Base-by-base conservation (phyloP, 1,140 invertebrate species). In the Drosophila burlai region DNA sequence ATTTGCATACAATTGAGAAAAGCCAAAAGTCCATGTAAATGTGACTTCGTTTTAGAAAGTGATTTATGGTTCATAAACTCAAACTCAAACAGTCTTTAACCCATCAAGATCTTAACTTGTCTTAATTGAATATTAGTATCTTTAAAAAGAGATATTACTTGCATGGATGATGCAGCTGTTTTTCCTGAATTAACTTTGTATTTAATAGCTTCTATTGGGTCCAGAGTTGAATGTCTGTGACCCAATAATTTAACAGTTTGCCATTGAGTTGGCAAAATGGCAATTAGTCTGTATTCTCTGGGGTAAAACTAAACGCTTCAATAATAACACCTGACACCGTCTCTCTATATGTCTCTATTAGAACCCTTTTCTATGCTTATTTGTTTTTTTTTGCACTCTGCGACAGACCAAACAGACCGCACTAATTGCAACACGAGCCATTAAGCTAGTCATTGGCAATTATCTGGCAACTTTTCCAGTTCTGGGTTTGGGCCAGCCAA, bases 341-440 rank as follows among this genome's bases (percentile, higher is more conserved):
- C 62, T 61, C 52, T 61, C 26, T 9, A 26, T 10, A 24, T 31
- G 54, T 65, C 50, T 75, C 60, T 21, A 76, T 52, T 47, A 43
- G 59, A 57, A 57, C 40, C 74, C 57, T 61, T 76, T 38, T 38
- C 38, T 42, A 15, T 24, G 64, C 2, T 46, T 42, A 26, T 59
- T 16, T 18, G 4, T 26, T 6, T 36, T 49, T 55, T 8, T 45
- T 11, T 36, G 50, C 24, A 45, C 21, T 57, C 13, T 45, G 52
- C 13, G 45, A 54, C 40, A 54, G 38, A 54, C 63, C 71, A 67
- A 68, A 66, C 63, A 71, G 61, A 81, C 84, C 85, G 69, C 84
- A 90, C 73, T 89, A 89, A 89, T 89, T 89, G 85, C 85, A 84
- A 89, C 61, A 66, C 74, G 84, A 89, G 81, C 78, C 74, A 89